Evolutionary conservation across 2,888 invertebrate genomes (phyloP).

Genomic region (Lagria hirta): DNA sequence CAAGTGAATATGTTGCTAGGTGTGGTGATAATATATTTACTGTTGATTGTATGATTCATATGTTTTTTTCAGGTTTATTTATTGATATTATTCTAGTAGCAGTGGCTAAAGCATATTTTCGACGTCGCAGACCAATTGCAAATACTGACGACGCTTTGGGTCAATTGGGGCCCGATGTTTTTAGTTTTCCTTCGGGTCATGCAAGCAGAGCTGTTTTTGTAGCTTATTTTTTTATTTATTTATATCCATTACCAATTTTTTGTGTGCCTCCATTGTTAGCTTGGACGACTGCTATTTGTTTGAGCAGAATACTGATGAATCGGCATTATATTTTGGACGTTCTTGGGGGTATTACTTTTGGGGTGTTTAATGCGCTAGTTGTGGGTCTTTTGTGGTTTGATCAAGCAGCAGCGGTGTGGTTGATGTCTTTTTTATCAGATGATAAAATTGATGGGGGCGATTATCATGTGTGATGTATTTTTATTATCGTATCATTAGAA

Average conservation of each 20-base stretch:
- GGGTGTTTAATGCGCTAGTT: conserved; percentile 69
- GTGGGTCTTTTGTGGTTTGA: conserved; percentile 70
- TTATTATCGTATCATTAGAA: no score
- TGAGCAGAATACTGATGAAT: conserved; percentile 80
- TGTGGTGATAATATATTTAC: conserved; percentile 51
- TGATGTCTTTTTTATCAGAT: conserved; percentile 66
- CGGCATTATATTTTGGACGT: conserved; percentile 90
- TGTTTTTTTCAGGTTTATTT: conserved; percentile 66
- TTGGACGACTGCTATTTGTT: conserved; percentile 74
- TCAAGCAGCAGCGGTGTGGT: conserved; percentile 60
- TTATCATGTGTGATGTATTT: conserved; percentile 61
- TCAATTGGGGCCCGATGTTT: conserved; percentile 81
- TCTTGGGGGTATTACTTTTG: conserved; percentile 71
- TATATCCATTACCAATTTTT: conserved; percentile 63
- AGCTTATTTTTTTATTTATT: conserved; percentile 67
- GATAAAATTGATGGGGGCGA: conserved; percentile 70
- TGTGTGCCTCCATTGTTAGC: conserved; percentile 66
- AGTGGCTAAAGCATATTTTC: conserved; percentile 72
- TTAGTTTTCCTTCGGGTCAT: conserved; percentile 94
- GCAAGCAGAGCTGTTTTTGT: conserved; percentile 81
- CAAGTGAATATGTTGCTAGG: conserved; percentile 85
- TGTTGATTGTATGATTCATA: conserved; percentile 6
- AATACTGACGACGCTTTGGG: conserved; percentile 65
- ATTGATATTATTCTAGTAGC: conserved; percentile 79
- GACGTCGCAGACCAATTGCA: conserved; percentile 73